A percentile compares a stretch with the other conserved stretches of the same genome.
These are phyloP conservation scores for Falco punctatus DNA, from an alignment of 2,113 vertebrate genomes.

Conservation along the genomic window DNA sequence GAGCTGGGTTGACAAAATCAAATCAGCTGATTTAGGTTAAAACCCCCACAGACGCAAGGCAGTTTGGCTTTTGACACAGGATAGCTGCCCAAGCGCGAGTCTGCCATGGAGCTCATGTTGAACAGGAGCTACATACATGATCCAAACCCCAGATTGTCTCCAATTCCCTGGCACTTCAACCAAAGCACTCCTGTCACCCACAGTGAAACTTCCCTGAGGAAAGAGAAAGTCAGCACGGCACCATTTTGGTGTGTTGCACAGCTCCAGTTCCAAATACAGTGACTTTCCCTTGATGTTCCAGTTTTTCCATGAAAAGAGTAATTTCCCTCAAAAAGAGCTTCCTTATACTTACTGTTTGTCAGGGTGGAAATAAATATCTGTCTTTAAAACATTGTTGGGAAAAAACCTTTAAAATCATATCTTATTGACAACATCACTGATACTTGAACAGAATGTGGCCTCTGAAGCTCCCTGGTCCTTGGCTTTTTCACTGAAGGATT, in stretches of 20 bases:
- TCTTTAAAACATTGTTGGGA: background rate
- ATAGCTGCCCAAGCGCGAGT: background rate
- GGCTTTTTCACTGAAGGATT: constrained; percentile 2
- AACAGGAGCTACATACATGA: background rate
- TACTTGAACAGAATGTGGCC: background rate
- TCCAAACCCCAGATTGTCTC: background rate
- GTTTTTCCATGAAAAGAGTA: background rate
- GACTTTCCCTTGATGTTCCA: background rate
- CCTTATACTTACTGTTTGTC: background rate
- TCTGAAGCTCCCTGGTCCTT: background rate
- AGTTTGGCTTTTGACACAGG: background rate
- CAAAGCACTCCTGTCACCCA: background rate
- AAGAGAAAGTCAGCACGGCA: fast-evolving
- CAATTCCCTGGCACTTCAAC: background rate
- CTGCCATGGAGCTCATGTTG: background rate
- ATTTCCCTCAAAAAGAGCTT: background rate
- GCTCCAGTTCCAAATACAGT: background rate
- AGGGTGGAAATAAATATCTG: background rate
- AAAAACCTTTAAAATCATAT: background rate
- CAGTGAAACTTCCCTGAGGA: background rate
- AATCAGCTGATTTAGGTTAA: background rate
- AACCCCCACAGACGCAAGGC: background rate
- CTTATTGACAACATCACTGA: background rate
- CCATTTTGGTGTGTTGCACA: background rate
- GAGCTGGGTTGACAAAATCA: background rate